Conservation (phyloP, 2,797 vertebrate genomes). For the Alauda arvensis region DNA sequence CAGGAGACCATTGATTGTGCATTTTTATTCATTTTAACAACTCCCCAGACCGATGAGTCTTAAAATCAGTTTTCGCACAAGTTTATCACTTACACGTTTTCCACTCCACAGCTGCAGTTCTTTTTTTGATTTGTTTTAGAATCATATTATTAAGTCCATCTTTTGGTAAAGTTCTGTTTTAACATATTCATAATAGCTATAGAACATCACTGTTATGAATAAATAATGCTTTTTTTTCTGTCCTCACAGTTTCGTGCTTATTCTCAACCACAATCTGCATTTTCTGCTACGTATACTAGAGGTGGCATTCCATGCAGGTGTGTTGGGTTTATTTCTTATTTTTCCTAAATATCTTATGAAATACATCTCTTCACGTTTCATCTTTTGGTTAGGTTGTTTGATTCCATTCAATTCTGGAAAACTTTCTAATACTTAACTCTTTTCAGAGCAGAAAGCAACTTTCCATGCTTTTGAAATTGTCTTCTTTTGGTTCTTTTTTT, state of each 20-base stretch:
- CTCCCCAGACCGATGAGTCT: neutral
- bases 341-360: neutral
- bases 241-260: slow-evolving; percentile 68
- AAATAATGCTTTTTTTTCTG: neutral
- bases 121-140: neutral
- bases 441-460: neutral
- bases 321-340: neutral
- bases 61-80: neutral
- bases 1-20: neutral
- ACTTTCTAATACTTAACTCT: neutral
- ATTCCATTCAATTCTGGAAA: neutral
- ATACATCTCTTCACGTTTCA: neutral
- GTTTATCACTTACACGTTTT: neutral
- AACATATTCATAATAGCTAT: neutral
- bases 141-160: neutral
- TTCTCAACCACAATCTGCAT: slow-evolving; percentile 65
- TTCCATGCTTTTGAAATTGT: neutral
- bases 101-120: neutral
- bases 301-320: slow-evolving; percentile 82
- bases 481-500: neutral
- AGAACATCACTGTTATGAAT: neutral
- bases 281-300: slow-evolving; percentile 76
- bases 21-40: neutral
- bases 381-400: neutral
- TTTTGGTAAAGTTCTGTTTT: neutral